Conservation (phyloP, 1,140 invertebrate genomes). For the Vollenhovia emeryi region DNA sequence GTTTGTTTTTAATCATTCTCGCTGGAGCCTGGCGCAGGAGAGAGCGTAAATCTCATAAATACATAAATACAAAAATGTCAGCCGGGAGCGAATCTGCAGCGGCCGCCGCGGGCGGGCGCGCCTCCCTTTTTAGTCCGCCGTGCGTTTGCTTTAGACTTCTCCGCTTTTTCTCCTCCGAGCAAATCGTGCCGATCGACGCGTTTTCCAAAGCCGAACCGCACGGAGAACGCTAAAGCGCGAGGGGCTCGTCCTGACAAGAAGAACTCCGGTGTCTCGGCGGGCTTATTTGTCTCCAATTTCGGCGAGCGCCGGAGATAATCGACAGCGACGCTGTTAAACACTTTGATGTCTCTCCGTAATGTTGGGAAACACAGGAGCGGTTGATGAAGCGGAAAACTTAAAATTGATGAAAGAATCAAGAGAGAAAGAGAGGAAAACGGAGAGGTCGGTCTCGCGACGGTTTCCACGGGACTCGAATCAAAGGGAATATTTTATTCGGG, state of each 20-base stretch:
- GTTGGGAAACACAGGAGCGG: background rate
- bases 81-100: slow-evolving; percentile 66
- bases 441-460: background rate
- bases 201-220: slow-evolving; percentile 10
- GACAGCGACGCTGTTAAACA: background rate
- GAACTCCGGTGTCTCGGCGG: background rate
- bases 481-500: slow-evolving; percentile 78
- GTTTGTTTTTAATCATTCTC: slow-evolving; percentile 85
- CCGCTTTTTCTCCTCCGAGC: slow-evolving; percentile 19
- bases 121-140: slow-evolving; percentile 21
- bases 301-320: background rate
- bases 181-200: slow-evolving; percentile 26
- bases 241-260: background rate
- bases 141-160: slow-evolving; percentile 51
- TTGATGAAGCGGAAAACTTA: background rate
- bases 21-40: slow-evolving; percentile 57
- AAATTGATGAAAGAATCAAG: slow-evolving; percentile 11
- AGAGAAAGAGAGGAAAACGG: background rate
- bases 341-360: background rate
- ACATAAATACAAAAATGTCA: slow-evolving; percentile 81
- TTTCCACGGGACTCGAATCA: slow-evolving; percentile 65
- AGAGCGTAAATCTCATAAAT: slow-evolving; percentile 83
- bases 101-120: slow-evolving; percentile 32
- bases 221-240: background rate
- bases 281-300: background rate